Evolutionary conservation across 2,797 vertebrate species (phyloP).

Genomic region (Chelon labrosus): DNA sequence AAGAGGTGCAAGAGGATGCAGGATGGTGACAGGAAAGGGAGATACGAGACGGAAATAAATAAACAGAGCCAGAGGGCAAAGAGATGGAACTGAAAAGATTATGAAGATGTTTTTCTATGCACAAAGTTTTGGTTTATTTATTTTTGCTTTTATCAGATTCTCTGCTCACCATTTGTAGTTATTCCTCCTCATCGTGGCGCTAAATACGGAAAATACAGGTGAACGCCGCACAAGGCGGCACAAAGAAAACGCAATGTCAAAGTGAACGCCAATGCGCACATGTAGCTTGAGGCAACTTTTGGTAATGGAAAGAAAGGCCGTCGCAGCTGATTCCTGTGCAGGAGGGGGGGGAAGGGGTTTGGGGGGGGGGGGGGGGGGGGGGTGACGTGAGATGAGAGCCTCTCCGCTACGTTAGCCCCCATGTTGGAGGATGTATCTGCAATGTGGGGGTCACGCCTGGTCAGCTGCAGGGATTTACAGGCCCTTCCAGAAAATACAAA

Average conservation of each 20-base stretch:
- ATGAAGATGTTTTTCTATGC: background rate
- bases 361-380: slow-evolving; percentile 1
- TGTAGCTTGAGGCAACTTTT: background rate
- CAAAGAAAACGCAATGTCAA: background rate
- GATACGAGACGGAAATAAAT: slow-evolving; percentile 2
- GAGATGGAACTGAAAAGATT: background rate
- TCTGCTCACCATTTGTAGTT: background rate
- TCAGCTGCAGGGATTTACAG: slow-evolving; percentile 55
- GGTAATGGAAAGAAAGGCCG: slow-evolving; percentile 19
- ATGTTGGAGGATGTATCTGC: slow-evolving; percentile 42
- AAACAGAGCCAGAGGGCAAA: background rate
- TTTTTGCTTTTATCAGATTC: background rate
- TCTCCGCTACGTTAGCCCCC: slow-evolving; percentile 19
- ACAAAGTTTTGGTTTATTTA: background rate
- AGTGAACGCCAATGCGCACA: background rate
- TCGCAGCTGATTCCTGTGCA: slow-evolving; percentile 22
- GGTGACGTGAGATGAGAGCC: background rate
- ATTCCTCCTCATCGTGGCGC: background rate
- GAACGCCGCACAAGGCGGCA: slow-evolving; percentile 15
- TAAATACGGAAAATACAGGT: slow-evolving; percentile 5
- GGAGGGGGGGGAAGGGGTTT: background rate
- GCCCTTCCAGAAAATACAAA: slow-evolving; percentile 39
- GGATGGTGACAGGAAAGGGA: background rate
- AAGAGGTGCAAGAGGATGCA: background rate
- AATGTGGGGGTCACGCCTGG: slow-evolving; percentile 55